Evolutionary conservation across 30 jellyfish, hydroid and myxozoan genomes (phyloP).

Genomic region (Aurelia aurita): DNA sequence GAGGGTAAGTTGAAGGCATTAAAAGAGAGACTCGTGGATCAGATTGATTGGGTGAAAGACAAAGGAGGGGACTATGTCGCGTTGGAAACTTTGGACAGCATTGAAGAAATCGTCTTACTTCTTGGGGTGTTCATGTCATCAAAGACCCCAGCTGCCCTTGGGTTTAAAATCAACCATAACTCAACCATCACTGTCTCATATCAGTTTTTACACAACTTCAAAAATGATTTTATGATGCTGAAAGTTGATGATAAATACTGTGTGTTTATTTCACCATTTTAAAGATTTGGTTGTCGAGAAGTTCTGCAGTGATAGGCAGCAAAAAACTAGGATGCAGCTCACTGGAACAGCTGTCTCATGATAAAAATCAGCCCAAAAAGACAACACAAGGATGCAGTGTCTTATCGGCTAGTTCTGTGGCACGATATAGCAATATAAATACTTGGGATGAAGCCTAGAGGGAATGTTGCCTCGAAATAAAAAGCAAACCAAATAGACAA

Average conservation of each 20-base stretch:
- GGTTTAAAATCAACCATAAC: constrained; percentile 49
- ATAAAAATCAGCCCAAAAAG: background rate
- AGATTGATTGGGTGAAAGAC: constrained; percentile 67
- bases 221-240: constrained; percentile 78
- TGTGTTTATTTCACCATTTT: constrained; percentile 72
- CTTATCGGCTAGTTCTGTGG: too few relatives aligned
- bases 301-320: background rate
- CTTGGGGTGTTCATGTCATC: constrained; percentile 14
- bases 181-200: constrained; percentile 58
- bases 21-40: constrained; percentile 35
- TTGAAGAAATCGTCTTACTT: constrained; percentile 22
- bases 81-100: constrained; percentile 60
- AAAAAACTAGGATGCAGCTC: background rate
- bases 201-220: constrained; percentile 60
- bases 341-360: background rate
- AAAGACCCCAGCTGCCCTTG: constrained; percentile 59
- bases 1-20: background rate
- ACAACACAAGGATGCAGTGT: too few relatives aligned
- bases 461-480: too few relatives aligned
- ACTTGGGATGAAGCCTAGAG: too few relatives aligned
- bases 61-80: constrained; percentile 67
- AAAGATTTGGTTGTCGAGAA: background rate
- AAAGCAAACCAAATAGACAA: too few relatives aligned
- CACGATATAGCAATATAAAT: too few relatives aligned
- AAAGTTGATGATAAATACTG: constrained; percentile 57